These are phyloP conservation scores for Neomicropteryx cornuta DNA, from an alignment of 1,140 invertebrate genomes.

Conservation along the genomic window DNA sequence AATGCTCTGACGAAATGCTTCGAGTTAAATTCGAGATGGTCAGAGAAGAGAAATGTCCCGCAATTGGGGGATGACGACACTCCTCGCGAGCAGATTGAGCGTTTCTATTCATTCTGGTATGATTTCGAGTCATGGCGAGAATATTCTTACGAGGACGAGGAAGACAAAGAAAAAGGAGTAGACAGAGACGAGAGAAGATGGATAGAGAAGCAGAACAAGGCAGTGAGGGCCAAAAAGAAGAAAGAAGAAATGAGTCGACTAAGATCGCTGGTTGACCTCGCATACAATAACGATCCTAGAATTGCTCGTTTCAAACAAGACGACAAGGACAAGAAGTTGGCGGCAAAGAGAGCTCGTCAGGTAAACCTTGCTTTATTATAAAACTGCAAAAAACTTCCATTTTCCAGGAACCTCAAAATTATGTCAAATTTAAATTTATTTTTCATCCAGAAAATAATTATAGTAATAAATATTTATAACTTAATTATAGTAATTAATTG, in stretches of 20 bases:
- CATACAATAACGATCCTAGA: conserved; percentile 88
- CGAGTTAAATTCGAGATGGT: conserved; percentile 86
- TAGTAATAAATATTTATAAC: too few species aligned
- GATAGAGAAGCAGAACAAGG: conserved; percentile 98
- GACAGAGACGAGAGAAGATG: conserved; percentile 90
- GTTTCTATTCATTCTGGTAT: conserved; percentile 90
- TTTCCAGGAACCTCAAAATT: too few species aligned
- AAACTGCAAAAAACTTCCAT: too few species aligned
- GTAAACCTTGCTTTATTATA: conserved; percentile 23
- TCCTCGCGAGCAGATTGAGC: conserved; percentile 63
- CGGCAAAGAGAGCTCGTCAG: conserved; percentile 77
- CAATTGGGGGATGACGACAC: conserved; percentile 66
- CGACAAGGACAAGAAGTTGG: conserved; percentile 84
- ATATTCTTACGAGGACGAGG: conserved; percentile 98
- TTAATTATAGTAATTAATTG: too few species aligned
- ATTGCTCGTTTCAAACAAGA: conserved; percentile 88
- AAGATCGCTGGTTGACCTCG: conserved; percentile 80
- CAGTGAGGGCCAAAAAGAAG: conserved; percentile 78
- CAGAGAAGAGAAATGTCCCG: conserved; percentile 78
- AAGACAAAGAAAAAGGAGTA: conserved; percentile 95
- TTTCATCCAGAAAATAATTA: too few species aligned
- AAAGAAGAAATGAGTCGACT: conserved; percentile 95
- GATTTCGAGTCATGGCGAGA: conserved; percentile 98
- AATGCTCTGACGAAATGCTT: conserved; percentile 69
- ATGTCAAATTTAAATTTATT: too few species aligned